Evolutionary conservation across 2,113 vertebrate genomes (phyloP), one percentile per base, ranked within the genome.

Genomic region (Oophaga pumilio): DNA sequence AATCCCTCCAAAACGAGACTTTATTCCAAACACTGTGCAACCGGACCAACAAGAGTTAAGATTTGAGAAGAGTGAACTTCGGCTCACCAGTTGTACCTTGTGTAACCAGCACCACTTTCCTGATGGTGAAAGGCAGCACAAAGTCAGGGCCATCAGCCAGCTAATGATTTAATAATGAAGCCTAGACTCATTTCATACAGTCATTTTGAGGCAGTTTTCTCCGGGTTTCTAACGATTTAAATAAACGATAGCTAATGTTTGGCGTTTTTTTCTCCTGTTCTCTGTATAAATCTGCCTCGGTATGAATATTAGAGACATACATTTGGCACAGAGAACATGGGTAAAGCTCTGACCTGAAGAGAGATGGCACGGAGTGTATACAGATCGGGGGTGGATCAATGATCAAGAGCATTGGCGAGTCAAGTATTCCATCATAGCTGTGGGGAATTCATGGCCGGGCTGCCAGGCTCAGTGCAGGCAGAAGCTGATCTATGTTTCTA

Each of bases 401-500:
- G 76, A 79, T 52, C 74, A 64, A 85, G 69, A 28, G 74, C 43
- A 77, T 77, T 77, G 84, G 85, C 85, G 79, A 86, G 49, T 78
- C 43, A 79, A 62, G 33, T 60, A 50, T 50, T 43, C 59, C 50
- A 77, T 66, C 60, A 68, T 79, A 79, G 85, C 85, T 86, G 66
- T 86, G 85, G 76, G 74, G 76, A 86, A 86, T 86, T 86, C 84
- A 86, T 24, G 71, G 74, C 33, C 66, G 22, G 60, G 76, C 85
- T 79, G 85, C 85, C 84, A 86, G 84, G 74, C 57, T 78, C 43
- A 24, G 84, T 52, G 50, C 43, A 52, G 84, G 76, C 59, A 50
- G 53, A 87, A 33, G 50, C 62, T 80, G 76, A 79, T 80, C 50
- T 94, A 85, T 90, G 86, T 86, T 93, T 96, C 95, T 92, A 93